A percentile compares a stretch with the other conserved stretches of the same genome.
These are phyloP conservation scores for Corythornis leucogaster DNA, from an alignment of 2,797 vertebrate species.

Conservation along the genomic window DNA sequence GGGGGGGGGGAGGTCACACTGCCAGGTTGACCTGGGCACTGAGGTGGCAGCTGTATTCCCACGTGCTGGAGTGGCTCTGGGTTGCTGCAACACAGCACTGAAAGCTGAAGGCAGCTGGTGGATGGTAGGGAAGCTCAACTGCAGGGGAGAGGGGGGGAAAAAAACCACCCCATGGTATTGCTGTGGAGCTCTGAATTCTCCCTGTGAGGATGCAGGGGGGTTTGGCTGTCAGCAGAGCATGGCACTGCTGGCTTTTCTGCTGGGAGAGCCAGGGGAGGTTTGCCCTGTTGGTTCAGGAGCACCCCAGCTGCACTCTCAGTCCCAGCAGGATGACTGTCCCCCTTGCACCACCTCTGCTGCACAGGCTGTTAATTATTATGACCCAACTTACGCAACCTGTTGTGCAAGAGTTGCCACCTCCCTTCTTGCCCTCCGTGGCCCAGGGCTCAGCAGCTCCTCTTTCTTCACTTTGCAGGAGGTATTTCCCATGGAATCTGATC, in stretches of 20 bases:
- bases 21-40: accelerated
- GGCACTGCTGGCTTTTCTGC: not conserved
- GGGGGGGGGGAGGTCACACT: not conserved
- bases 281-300: too few relatives aligned
- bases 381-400: not conserved
- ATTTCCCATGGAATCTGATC: constrained; percentile 94
- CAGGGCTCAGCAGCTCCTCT: not conserved
- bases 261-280: accelerated
- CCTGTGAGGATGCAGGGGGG: not conserved
- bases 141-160: too few relatives aligned
- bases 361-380: not conserved
- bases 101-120: not conserved
- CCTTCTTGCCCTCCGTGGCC: not conserved
- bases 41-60: not conserved
- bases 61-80: not conserved
- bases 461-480: constrained; percentile 82
- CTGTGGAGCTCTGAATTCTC: not conserved
- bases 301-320: not conserved
- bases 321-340: not conserved
- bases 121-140: not conserved
- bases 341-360: not conserved
- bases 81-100: not conserved
- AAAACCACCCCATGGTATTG: too few relatives aligned
- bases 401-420: not conserved
- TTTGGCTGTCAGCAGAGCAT: not conserved